These are phyloP conservation scores for Actenoides lindsayi DNA, from an alignment of 2,113 vertebrate species.

Conservation along the genomic window DNA sequence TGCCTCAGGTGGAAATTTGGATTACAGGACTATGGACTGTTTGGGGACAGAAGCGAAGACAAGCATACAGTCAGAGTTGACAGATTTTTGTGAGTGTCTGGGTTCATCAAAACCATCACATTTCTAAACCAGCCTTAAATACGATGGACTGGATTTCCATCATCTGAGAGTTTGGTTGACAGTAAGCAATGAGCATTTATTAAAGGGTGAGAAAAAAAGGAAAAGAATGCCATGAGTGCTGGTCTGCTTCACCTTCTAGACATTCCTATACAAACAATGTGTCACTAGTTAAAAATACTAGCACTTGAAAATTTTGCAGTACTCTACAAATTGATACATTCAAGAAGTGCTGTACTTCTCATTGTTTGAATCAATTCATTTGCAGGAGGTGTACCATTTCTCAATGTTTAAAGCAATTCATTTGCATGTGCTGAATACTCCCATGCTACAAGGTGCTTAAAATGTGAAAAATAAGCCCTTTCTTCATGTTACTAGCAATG, in stretches of 20 bases:
- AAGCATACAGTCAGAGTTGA: neutral
- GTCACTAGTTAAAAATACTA: neutral
- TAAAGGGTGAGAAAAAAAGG: neutral
- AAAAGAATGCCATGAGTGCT: neutral
- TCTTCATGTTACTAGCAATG: constrained; percentile 7
- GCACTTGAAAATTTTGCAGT: neutral
- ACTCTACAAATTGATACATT: constrained; percentile 13
- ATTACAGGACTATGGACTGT: neutral
- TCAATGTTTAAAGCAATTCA: constrained; percentile 48
- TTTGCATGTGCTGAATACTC: constrained; percentile 22
- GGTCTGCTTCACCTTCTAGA: neutral
- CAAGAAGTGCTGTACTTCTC: neutral
- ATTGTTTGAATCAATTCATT: constrained; percentile 46
- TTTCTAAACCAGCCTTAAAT: neutral
- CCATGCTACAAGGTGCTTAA: constrained; percentile 9
- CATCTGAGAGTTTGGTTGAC: neutral
- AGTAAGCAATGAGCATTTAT: neutral
- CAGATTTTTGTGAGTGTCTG: neutral
- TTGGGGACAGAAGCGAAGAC: neutral
- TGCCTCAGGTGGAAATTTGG: neutral
- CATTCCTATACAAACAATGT: neutral
- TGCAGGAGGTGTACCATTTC: neutral
- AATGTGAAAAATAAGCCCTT: constrained; percentile 55
- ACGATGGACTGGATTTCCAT: neutral
- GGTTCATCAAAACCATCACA: neutral